Conservation (phyloP, 2,797 vertebrate species). For the Coregonus suidteri region DNA sequence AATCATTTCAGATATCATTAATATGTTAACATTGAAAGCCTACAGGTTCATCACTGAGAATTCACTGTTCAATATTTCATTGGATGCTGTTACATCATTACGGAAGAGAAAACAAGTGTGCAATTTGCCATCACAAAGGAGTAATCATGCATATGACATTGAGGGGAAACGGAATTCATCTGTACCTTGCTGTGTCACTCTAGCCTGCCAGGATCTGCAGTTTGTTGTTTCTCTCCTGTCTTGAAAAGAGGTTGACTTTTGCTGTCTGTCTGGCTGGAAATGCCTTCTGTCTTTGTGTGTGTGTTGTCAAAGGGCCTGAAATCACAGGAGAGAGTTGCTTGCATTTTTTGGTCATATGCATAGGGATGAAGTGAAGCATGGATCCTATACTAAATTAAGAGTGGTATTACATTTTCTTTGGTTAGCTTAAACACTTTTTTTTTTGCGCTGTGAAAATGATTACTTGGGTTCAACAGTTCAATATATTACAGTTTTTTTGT, state of each 20-base stretch:
- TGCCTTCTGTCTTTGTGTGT: conserved; percentile 24
- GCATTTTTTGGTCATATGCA: conserved; percentile 19
- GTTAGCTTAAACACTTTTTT: neutral
- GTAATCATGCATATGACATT: conserved; percentile 42
- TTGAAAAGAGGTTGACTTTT: conserved; percentile 46
- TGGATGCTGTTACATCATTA: conserved; percentile 18
- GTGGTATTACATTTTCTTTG: neutral
- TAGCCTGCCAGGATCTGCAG: conserved; percentile 20
- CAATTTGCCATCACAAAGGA: conserved; percentile 35
- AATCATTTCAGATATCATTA: neutral
- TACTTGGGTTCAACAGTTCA: neutral
- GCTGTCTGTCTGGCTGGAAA: conserved; percentile 27
- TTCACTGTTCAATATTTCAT: conserved; percentile 22
- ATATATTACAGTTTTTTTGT: neutral
- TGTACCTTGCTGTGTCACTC: conserved; percentile 31
- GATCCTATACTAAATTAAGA: neutral
- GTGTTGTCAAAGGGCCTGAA: conserved; percentile 35
- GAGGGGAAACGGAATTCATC: conserved; percentile 36
- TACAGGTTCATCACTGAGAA: conserved; percentile 7
- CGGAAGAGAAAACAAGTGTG: conserved; percentile 14
- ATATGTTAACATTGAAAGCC: neutral
- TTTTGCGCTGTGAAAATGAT: neutral
- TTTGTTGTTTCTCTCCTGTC: conserved; percentile 28
- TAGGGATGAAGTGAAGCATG: neutral
- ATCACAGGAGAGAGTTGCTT: conserved; percentile 34